Percentiles rank a stretch among this genome's conserved stretches.
Evolutionary conservation across 2,797 vertebrate species (phyloP).

Genomic region (Etheostoma perlongum): DNA sequence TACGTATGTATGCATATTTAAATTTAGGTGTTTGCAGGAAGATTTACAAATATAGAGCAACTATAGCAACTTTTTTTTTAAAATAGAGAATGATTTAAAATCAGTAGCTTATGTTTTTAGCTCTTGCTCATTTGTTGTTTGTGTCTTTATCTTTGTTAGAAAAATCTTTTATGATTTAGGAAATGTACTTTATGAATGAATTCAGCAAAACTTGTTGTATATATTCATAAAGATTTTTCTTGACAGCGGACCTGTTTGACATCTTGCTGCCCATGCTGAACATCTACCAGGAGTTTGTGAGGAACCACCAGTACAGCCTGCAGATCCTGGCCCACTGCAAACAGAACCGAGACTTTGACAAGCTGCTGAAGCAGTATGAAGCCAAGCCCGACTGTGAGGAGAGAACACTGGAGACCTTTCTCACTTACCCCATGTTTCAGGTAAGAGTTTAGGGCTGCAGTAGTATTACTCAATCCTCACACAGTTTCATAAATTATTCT

Average conservation of each 20-base stretch:
- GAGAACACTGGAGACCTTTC: conserved; percentile 96
- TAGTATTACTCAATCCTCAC: background rate
- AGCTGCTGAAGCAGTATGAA: conserved; percentile 97
- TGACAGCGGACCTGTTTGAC: conserved; percentile 95
- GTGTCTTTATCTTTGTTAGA: background rate
- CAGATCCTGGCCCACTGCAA: conserved; percentile 99
- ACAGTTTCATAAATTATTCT: background rate
- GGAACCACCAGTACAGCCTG: conserved; percentile 99
- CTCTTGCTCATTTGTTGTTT: background rate
- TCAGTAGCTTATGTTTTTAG: background rate
- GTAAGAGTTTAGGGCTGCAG: conserved; percentile 66
- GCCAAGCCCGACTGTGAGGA: conserved; percentile 98
- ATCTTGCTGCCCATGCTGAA: conserved; percentile 99
- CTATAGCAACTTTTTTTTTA: background rate
- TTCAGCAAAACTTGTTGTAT: background rate
- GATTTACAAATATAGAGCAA: background rate
- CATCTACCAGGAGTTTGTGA: conserved; percentile 99
- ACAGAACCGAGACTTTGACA: conserved; percentile 98
- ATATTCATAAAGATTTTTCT: conserved; percentile 16
- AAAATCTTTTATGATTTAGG: background rate
- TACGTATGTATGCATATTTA: background rate
- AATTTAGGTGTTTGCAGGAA: background rate
- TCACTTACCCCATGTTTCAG: conserved; percentile 99
- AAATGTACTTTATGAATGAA: background rate
- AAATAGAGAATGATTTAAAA: background rate